Evolutionary conservation across 2,888 invertebrate genomes (phyloP).

Genomic region (Tetragnatha montana): DNA sequence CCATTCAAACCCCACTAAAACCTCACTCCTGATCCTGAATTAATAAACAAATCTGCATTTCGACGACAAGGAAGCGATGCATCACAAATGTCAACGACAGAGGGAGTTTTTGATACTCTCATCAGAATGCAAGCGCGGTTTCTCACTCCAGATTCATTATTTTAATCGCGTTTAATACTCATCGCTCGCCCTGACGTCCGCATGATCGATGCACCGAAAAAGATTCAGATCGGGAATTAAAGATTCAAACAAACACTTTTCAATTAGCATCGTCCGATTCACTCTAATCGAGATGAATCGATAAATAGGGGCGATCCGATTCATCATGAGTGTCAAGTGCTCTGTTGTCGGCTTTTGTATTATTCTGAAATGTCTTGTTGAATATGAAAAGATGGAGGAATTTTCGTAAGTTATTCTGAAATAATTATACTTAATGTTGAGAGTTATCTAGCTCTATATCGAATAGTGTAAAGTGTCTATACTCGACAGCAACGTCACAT

Average conservation of each 20-base stretch:
- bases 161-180: not conserved
- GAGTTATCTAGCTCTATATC: too few relatives aligned
- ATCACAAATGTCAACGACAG: not conserved
- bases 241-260: conserved; percentile 15
- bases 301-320: not conserved
- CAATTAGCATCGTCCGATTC: not conserved
- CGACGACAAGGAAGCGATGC: not conserved
- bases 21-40: not conserved
- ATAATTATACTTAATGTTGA: too few relatives aligned
- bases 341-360: not conserved
- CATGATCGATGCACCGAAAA: conserved; percentile 37
- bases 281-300: not conserved
- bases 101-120: not conserved
- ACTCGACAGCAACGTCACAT: too few relatives aligned
- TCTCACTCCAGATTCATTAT: not conserved
- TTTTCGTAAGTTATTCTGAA: too few relatives aligned
- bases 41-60: not conserved
- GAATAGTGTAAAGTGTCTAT: too few relatives aligned
- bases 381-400: too few relatives aligned
- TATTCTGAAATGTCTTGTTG: too few relatives aligned
- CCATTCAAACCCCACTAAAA: not conserved
- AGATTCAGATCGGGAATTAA: conserved; percentile 46
- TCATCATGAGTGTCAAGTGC: not conserved
- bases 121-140: not conserved
- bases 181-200: not conserved